phyloP scores from a whole-genome alignment of 2,797 vertebrate genomes.

The Pantherophis alleghaniensis region DNA sequence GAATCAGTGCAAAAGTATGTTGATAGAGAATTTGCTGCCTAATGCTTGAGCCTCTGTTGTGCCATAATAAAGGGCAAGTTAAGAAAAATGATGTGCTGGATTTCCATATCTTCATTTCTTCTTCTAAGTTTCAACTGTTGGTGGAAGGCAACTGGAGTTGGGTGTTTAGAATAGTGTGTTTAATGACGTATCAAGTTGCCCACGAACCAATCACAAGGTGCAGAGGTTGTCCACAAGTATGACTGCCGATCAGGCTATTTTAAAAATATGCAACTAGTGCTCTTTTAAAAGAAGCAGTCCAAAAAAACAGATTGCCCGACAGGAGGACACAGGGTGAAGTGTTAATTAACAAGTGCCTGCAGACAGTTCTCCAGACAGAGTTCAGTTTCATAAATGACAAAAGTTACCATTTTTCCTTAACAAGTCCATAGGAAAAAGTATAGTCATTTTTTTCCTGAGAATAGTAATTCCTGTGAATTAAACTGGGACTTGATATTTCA shows the following conservation, averaged over 20 bases:
- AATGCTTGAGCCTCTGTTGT: not conserved
- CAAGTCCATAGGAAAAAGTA: not conserved
- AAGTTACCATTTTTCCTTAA: conserved; percentile 33
- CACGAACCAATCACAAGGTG: not conserved
- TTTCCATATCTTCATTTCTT: not conserved
- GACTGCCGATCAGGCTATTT: not conserved
- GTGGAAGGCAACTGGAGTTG: not conserved
- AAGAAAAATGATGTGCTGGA: too few species aligned
- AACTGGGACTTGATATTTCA: not conserved
- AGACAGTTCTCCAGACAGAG: conserved; percentile 36
- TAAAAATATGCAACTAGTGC: not conserved
- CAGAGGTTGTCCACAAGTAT: not conserved
- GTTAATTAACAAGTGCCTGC: conserved; percentile 41
- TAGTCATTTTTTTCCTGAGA: not conserved
- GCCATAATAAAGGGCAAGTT: not conserved
- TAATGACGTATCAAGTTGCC: too few species aligned
- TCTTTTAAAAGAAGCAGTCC: not conserved
- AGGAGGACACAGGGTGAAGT: conserved; percentile 29
- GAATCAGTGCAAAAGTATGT: not conserved
- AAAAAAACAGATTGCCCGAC: not conserved
- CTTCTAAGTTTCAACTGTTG: not conserved
- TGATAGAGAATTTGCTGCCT: not conserved
- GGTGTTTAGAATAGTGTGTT: not conserved
- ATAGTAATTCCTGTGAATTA: conserved; percentile 13
- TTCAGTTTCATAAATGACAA: conserved; percentile 35